Evolutionary conservation across 2,113 vertebrate genomes (phyloP).

Genomic region (Megaptera novaeangliae): DNA sequence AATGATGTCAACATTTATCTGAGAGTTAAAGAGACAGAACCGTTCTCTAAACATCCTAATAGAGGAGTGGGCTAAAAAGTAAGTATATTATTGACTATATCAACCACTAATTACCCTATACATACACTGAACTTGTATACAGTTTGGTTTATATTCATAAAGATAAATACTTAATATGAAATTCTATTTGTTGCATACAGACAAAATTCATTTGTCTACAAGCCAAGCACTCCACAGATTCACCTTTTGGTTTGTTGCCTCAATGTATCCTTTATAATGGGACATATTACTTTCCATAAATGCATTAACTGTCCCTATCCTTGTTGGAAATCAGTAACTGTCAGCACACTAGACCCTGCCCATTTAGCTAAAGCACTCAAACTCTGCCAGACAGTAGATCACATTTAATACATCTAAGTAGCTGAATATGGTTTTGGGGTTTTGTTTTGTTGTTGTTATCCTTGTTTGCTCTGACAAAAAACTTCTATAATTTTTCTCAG

Average conservation of each 20-base stretch:
- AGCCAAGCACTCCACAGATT: neutral
- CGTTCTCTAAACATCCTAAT: constrained; percentile 26
- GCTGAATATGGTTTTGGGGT: neutral
- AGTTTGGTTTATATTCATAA: constrained; percentile 16
- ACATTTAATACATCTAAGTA: constrained; percentile 1
- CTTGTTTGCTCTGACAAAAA: neutral
- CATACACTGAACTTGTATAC: neutral
- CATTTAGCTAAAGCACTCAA: constrained; percentile 7
- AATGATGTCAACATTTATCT: constrained; percentile 3
- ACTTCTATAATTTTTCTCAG: neutral
- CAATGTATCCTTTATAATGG: neutral
- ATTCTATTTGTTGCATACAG: constrained; percentile 4
- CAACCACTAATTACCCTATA: neutral
- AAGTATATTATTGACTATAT: neutral
- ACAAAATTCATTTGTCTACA: constrained; percentile 9
- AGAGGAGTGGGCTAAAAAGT: neutral
- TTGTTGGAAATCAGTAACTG: neutral
- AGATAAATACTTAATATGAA: constrained; percentile 23
- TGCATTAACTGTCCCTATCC: neutral
- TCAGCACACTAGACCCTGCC: neutral
- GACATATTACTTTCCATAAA: neutral
- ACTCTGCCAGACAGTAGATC: neutral
- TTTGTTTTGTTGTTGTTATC: neutral
- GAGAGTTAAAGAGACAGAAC: neutral
- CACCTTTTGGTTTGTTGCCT: neutral